phyloP scores from a whole-genome alignment of 2,113 vertebrate genomes.

The Crotalus viridis region DNA sequence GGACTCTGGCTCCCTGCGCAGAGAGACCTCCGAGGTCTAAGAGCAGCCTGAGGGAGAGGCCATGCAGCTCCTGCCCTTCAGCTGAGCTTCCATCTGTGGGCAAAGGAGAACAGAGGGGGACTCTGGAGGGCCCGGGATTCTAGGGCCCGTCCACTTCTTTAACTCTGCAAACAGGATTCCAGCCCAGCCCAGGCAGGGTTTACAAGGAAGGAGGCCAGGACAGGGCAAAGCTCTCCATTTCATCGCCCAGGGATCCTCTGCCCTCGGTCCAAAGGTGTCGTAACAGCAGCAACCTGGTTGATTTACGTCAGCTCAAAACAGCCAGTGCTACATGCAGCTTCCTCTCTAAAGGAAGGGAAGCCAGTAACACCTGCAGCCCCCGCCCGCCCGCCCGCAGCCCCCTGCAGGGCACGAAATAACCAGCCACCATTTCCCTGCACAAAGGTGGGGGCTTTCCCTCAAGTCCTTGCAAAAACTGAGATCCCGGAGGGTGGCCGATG shows the following conservation, averaged over 20 bases:
- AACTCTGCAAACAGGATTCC: neutral
- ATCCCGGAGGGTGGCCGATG: constrained; percentile 53
- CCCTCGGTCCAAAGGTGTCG: neutral
- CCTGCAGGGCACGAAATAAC: constrained; percentile 65
- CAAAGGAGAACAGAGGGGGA: neutral
- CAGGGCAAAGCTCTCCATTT: neutral
- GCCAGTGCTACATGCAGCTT: constrained; percentile 19
- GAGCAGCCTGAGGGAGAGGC: neutral
- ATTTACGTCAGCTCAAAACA: neutral
- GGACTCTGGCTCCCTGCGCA: neutral
- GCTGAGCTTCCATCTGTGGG: neutral
- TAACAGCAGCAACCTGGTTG: accelerated
- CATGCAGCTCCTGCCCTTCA: neutral
- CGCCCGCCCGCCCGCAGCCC: constrained; percentile 44
- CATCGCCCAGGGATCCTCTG: neutral
- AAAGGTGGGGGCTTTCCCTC: constrained; percentile 48
- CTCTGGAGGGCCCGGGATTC: neutral
- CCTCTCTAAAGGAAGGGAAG: constrained; percentile 40
- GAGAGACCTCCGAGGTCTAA: neutral
- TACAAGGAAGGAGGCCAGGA: no score
- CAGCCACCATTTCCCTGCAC: constrained; percentile 47
- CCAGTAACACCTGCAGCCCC: constrained; percentile 11
- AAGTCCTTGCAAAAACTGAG: constrained; percentile 51
- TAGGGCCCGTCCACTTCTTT: neutral
- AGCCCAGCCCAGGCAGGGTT: neutral